Evolutionary conservation across 2,797 vertebrate genomes (phyloP), one percentile per base, ranked within the genome.

Genomic region (Lerista edwardsae): DNA sequence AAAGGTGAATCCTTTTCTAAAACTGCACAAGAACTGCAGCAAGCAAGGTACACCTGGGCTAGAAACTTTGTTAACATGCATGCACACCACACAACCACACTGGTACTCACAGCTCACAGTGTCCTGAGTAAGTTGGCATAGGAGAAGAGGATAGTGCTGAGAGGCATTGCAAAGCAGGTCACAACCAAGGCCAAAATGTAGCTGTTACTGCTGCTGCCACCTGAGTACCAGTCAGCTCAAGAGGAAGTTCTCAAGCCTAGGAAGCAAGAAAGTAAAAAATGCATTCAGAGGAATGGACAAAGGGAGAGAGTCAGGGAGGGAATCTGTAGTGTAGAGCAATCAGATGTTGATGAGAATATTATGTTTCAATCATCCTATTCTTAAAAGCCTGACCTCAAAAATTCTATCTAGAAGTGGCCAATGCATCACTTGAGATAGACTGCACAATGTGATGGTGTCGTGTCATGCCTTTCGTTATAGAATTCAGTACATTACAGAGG

Each of bases 111-210:
- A 1, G 83, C 90, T 83, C 90, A 69, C 80, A 96, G 90, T 4
- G 93, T 93, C 83, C 95, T 1, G 89, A 95, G 62, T 73, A 96
- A 87, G 83, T 91, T 94, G 82, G 91, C 31, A 27, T 95, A 96
- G 86, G 94, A 96, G 93, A 95, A 96, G 89, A 95, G 90, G 47
- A 95, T 96, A 31, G 93, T 87, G 79, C 91, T 81, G 27, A 96
- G 92, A 31, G 95, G 95, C 90, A 94, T 79, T 47, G 92, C 39
- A 0, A 96, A 96, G 88, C 95, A 96, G 82, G 92, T 93, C 73
- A 93, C 72, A 3, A 95, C 95, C 84, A 95, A 61, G 21, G 79
- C 57, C 88, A 94, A 51, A 75, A 96, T 94, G 83, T 95, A 95
- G 87, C 91, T 95, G 91, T 84, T 95, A 87, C 95, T 95, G 87